phyloP scores from a whole-genome alignment of 2,113 vertebrate genomes.

The Scophthalmus maximus region DNA sequence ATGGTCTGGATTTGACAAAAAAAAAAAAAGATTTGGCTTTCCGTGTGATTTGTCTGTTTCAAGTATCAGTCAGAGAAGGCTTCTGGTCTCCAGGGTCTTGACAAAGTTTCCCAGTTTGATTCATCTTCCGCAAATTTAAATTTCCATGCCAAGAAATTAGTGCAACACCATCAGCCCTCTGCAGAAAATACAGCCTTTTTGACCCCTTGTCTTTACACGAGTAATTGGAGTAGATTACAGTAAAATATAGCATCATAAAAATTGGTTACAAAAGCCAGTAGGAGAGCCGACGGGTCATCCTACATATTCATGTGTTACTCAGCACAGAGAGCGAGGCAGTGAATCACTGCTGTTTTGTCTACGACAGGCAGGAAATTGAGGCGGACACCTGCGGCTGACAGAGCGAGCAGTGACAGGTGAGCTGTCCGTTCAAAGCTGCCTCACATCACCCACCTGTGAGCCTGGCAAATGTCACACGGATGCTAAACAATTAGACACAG shows the following conservation, averaged over 20 bases:
- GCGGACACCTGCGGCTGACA: slow-evolving; percentile 63
- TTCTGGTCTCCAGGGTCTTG: too few relatives aligned
- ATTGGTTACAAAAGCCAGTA: slow-evolving; percentile 6
- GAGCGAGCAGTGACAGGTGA: slow-evolving; percentile 38
- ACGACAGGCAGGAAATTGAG: slow-evolving; percentile 28
- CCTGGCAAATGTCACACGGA: slow-evolving; percentile 42
- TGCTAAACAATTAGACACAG: slow-evolving; percentile 44
- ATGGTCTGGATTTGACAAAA: too few relatives aligned
- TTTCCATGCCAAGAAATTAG: too few relatives aligned
- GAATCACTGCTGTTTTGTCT: slow-evolving; percentile 48
- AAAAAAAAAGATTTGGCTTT: too few relatives aligned
- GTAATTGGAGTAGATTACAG: too few relatives aligned
- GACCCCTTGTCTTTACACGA: background rate
- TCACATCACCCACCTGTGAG: slow-evolving; percentile 13
- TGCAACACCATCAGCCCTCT: too few relatives aligned
- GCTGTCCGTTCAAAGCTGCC: slow-evolving; percentile 31
- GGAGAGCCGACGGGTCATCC: background rate
- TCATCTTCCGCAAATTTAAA: too few relatives aligned
- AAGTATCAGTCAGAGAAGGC: background rate
- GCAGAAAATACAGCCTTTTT: background rate
- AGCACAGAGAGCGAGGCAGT: slow-evolving; percentile 8
- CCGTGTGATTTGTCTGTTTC: background rate
- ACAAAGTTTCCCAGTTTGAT: too few relatives aligned
- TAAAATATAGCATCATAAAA: too few relatives aligned
- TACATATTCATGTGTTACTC: slow-evolving; percentile 15